Evolutionary conservation across 2,797 vertebrate species (phyloP).

Genomic region (Artibeus lituratus): DNA sequence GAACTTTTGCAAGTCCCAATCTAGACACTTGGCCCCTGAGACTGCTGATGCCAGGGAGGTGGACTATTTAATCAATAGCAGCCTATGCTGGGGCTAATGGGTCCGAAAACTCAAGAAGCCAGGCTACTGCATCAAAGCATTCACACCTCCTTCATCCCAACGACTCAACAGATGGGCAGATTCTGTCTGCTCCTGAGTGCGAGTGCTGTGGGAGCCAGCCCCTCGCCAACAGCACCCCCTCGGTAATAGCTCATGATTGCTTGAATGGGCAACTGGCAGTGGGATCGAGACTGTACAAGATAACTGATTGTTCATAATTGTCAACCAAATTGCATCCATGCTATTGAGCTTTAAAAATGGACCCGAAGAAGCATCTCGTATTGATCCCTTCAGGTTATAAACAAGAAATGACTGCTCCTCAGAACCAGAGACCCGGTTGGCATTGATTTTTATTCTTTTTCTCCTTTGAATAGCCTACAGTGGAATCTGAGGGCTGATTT

Average conservation of each 20-base stretch:
- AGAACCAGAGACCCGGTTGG: conserved; percentile 82
- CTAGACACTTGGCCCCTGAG: conserved; percentile 20
- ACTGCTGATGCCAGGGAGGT: conserved; percentile 11
- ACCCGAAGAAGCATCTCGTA: conserved; percentile 87
- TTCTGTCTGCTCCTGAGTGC: conserved; percentile 82
- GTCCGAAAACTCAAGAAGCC: conserved; percentile 82
- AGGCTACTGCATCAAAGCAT: conserved; percentile 83
- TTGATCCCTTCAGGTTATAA: conserved; percentile 89
- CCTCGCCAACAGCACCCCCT: conserved; percentile 79
- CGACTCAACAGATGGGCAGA: conserved; percentile 87
- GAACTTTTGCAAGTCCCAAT: background rate
- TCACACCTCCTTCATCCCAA: conserved; percentile 85
- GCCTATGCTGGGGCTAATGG: conserved; percentile 85
- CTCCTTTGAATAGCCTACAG: conserved; percentile 81
- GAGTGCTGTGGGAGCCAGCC: conserved; percentile 80
- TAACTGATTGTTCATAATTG: conserved; percentile 91
- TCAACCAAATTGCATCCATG: conserved; percentile 90
- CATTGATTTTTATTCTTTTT: conserved; percentile 88
- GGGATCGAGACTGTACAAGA: conserved; percentile 79
- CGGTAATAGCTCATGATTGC: conserved; percentile 81
- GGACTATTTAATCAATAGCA: conserved; percentile 82
- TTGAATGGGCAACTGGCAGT: conserved; percentile 76
- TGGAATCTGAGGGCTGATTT: conserved; percentile 83
- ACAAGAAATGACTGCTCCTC: conserved; percentile 85
- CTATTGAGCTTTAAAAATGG: conserved; percentile 89